Base-by-base conservation (phyloP, 2,113 vertebrate genomes). In the Numenius arquata region DNA sequence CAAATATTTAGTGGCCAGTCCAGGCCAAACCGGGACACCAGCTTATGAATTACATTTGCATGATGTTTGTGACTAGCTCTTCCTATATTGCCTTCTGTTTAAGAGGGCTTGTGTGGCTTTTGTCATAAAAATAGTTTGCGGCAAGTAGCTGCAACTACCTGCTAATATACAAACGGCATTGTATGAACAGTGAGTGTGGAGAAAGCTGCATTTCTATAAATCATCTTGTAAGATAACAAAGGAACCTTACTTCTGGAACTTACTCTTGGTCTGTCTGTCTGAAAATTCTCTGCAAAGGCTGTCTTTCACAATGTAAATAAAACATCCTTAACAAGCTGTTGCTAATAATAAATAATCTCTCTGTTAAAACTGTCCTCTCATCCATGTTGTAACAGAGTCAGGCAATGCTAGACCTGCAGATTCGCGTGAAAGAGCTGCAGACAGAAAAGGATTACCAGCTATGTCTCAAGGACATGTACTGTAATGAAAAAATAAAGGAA, bases 391-490 rank as follows among this genome's bases (percentile, higher is more conserved):
- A 80, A 94, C 96, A 99, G 99, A 98, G 95, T 79, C 99, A 98
- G 95, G 75, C 98, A 77, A 98, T 99, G 97, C 38, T 98, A 96
- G 99, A 99, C 81, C 98, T 99, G 80, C 99, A 98, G 97, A 98
- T 98, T 29, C 98, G 93, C 36, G 98, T 99, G 85, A 98, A 98
- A 78, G 99, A 99, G 90, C 96, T 99, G 88, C 98, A 99, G 95
- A 99, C 98, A 98, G 99, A 99, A 97, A 99, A 98, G 23, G 98
- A 99, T 81, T 99, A 99, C 19, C 98, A 99, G 78, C 98, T 99
- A 43, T 98, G 97, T 53, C 98, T 99, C 47, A 99, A 99, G 95
- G 99, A 99, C 88, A 98, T 99, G 96, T 98, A 98, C 96, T 98
- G 98, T 96, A 98, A 97, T 12, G 98, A 99, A 97, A 99, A 99